Conservation (phyloP, 2,113 vertebrate genomes). For the Macrotis lagotis region DNA sequence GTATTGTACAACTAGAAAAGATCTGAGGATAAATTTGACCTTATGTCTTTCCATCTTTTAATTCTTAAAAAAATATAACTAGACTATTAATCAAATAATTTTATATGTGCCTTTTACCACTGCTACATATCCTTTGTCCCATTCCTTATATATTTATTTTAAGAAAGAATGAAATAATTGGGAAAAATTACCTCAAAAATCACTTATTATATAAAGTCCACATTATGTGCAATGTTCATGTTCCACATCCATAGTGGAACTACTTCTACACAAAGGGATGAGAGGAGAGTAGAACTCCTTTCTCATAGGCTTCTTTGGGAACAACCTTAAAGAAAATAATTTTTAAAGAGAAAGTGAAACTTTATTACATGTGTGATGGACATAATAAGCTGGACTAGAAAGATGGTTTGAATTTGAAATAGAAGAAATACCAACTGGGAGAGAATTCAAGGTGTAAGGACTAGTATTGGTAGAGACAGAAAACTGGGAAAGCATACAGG, state of each 20-base stretch:
- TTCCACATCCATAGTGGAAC: not conserved
- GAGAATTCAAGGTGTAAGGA: not conserved
- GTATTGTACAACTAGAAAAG: not conserved
- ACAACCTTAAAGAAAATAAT: not conserved
- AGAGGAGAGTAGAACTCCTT: not conserved
- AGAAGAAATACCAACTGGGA: not conserved
- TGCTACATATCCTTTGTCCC: not conserved
- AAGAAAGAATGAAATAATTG: not conserved
- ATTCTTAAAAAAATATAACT: not conserved
- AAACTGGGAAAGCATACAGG: not conserved
- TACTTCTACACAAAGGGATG: not conserved
- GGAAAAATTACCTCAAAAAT: not conserved
- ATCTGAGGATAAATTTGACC: not conserved
- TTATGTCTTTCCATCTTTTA: not conserved
- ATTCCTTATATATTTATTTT: not conserved
- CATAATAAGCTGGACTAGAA: not conserved
- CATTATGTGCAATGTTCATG: not conserved
- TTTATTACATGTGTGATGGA: not conserved
- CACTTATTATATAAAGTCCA: not conserved
- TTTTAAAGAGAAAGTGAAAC: not conserved
- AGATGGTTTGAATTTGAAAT: not conserved
- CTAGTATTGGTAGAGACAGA: not conserved
- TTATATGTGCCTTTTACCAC: not conserved
- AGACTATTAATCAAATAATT: not conserved
- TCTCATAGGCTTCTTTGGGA: not conserved